Base-by-base conservation (phyloP, 2,113 vertebrate genomes). In the Raja brachyura region DNA sequence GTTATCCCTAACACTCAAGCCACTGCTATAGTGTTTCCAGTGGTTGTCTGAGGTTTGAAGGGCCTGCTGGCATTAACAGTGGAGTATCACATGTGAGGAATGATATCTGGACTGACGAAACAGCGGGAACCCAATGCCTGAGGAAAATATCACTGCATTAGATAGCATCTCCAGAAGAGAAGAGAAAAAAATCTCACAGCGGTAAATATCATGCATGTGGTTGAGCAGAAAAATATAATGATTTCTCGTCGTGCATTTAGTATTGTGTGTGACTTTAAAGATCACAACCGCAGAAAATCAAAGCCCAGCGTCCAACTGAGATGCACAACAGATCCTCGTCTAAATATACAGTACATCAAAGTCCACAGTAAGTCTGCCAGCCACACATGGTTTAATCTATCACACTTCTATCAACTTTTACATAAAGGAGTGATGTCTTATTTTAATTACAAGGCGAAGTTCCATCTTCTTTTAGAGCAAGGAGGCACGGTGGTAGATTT, bases 81-180 rank as follows among this genome's bases (percentile, higher is more conserved):
- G 59, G 28, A 66, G 83, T 28, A 59, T 88, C 83, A 88, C n/a
- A 88, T 25, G 31, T 63, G n/a, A 31, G 63, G 56, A 63, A 88
- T 31, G 28, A 63, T 88, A 31, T 88, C 28, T 88, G 13, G 14
- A 59, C 59, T 31, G 59, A 88, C 13, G 14, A 63, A 88, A 13
- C 56, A 63, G 28, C 28, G 83, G n/a, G 59, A n/a, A 28, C 20
- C 59, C 83, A 33, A 31, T 61, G 59, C 59, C 83, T 88, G 7
- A 88, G 83, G 59, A 63, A 88, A 66, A 63, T 61, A 88, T 66
- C 83, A 88, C 59, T 63, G 59, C 83, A 88, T 63, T 88, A 88
- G 59, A 18, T 88, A 33, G 59, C 14, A 88, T 88, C 59, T 88
- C 59, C 83, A 88, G 61, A 61, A 66, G 59, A 63, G 83, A 61